Evolutionary conservation across 1,140 invertebrate species (phyloP), one percentile per base, ranked within the genome.

Genomic region (Gonatopus flavifemur): DNA sequence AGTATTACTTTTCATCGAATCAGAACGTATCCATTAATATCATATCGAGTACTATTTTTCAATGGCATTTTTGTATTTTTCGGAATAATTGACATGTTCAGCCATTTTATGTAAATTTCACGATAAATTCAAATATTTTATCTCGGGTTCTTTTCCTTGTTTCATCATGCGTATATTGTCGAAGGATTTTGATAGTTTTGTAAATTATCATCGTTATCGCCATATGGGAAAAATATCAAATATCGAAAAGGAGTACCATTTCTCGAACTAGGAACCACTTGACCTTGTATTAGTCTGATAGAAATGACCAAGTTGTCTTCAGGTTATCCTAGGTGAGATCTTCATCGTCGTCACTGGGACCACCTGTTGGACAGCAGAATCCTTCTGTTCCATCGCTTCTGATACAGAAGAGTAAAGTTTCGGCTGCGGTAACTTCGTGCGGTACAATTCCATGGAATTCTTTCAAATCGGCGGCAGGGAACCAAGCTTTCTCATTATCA

Each of bases 401-500:
- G 55, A 93, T 92, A 66, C 91, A 93, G 77, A 94, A 94, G 1
- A 95, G 75, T 18, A 88, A 69, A 10, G 85, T 87, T 72, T 94
- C 91, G 9, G 90, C 81, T 3, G 83, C 74, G 2, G 90, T 89
- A 0, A 88, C 84, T 66, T 93, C 88, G 56, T 91, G 89, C 1
- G 88, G 86, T 49, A 87, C 81, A 40, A 96, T 89, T 38, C 89
- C 88, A 62, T 94, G 89, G 67, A 91, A 94, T 64, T 94, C 91
- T 58, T 89, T 87, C 0, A 96, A 78, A 57, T 96, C 93, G 12
- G 89, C 86, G 0, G 87, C 87, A 0, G 92, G 93, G 67, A 95
- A 96, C 92, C 93, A 95, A 9, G 91, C 90, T 49, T 92, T 89
- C 68, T 93, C 90, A 42, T 92, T 89, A 59, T 93, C 90, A n/a